A percentile compares a stretch with the other conserved stretches of the same genome.
Conservation (phyloP, 2,797 vertebrate species). For the Alca torda region DNA sequence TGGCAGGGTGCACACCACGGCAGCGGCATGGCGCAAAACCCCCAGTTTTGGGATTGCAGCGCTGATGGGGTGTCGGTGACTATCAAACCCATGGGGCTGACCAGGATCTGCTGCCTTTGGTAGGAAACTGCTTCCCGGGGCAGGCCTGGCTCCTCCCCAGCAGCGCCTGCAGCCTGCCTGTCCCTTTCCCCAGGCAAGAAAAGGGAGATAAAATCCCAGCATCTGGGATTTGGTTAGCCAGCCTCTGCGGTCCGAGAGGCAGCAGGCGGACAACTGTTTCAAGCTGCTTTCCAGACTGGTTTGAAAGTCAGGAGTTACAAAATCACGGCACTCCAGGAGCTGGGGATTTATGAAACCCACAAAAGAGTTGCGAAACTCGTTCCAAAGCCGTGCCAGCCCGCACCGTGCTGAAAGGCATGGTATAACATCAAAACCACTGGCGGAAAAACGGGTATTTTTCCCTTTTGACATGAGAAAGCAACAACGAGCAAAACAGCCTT, state of each 20-base stretch:
- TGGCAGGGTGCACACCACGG: not conserved
- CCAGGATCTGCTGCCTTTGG: not conserved
- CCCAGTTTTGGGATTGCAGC: not conserved
- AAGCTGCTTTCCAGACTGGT: not conserved
- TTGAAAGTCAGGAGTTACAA: slow-evolving; percentile 26
- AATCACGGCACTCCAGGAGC: not conserved
- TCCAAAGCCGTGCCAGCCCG: not conserved
- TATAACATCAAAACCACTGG: not conserved
- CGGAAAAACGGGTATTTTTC: not conserved
- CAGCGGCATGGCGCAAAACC: fast-evolving
- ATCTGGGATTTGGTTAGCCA: not conserved
- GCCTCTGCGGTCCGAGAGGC: not conserved
- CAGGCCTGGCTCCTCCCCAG: not conserved
- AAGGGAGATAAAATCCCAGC: not conserved
- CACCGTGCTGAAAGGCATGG: not conserved
- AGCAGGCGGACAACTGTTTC: not conserved
- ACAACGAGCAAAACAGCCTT: not conserved
- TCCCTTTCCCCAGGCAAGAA: not conserved
- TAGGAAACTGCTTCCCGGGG: not conserved
- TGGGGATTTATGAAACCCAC: slow-evolving; percentile 25
- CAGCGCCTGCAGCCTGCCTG: not conserved
- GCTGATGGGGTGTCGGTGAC: not conserved
- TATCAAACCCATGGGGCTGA: not conserved
- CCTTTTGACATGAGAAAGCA: not conserved
- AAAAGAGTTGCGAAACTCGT: slow-evolving; percentile 11